A percentile compares a stretch with the other conserved stretches of the same genome.
These are phyloP conservation scores for Phycodurus eques DNA, from an alignment of 2,113 vertebrate genomes.

Conservation along the genomic window DNA sequence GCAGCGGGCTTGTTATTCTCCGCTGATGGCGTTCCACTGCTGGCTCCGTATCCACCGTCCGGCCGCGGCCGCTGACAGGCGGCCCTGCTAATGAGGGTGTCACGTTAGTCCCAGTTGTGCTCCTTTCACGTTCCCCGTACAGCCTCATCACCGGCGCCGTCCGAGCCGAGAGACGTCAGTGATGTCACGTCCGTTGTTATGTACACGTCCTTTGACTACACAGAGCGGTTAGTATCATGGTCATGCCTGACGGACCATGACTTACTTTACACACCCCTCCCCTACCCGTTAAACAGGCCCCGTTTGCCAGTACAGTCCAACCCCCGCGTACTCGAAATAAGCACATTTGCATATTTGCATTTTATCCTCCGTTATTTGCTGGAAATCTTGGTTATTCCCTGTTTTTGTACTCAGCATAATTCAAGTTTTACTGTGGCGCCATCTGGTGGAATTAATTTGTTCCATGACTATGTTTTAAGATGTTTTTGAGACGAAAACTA, in stretches of 20 bases:
- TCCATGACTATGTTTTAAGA: too few relatives aligned
- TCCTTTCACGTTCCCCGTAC: conserved; percentile 23
- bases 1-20: conserved; percentile 60
- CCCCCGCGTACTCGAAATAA: too few relatives aligned
- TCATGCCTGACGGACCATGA: neutral
- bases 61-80: conserved; percentile 50
- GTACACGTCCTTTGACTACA: neutral
- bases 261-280: neutral
- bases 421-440: too few relatives aligned
- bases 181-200: neutral
- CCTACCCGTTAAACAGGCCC: neutral
- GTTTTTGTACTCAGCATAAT: too few relatives aligned
- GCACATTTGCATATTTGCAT: too few relatives aligned
- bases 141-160: conserved; percentile 15
- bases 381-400: too few relatives aligned
- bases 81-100: conserved; percentile 55
- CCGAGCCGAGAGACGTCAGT: neutral
- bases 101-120: conserved; percentile 38
- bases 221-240: neutral
- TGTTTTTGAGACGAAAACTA: too few relatives aligned
- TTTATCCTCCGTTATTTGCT: too few relatives aligned
- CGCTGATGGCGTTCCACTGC: conserved; percentile 41
- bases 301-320: neutral
- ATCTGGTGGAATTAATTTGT: too few relatives aligned
- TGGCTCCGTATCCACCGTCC: conserved; percentile 43